phyloP scores from a whole-genome alignment of 2,797 vertebrate species.

The Enoplosus armatus region DNA sequence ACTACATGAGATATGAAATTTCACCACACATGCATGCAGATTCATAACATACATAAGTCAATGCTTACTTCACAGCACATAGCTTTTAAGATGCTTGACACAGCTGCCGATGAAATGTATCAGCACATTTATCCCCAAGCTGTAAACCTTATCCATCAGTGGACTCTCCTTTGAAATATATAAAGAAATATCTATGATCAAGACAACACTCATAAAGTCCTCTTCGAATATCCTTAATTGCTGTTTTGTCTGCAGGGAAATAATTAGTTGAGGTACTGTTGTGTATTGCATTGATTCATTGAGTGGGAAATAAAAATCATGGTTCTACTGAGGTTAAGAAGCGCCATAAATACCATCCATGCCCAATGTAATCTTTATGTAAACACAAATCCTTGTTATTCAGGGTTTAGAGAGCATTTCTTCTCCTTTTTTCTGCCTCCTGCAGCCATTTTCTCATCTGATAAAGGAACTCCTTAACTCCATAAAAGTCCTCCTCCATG shows the following conservation, averaged over 20 bases:
- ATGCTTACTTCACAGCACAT: background rate
- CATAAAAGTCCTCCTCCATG: background rate
- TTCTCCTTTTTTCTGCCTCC: background rate
- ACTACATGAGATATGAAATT: background rate
- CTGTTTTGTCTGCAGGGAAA: background rate
- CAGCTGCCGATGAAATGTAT: conserved; percentile 1
- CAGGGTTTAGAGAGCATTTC: background rate
- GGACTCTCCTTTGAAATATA: background rate
- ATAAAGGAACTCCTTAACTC: background rate
- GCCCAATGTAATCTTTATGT: background rate
- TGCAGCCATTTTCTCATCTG: conserved; percentile 1
- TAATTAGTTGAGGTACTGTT: conserved; percentile 1
- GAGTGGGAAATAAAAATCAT: conserved; percentile 12
- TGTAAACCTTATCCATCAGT: background rate
- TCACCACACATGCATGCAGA: background rate
- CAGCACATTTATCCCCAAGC: background rate
- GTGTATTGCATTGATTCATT: background rate
- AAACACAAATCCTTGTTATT: conserved; percentile 4
- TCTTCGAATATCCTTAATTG: background rate
- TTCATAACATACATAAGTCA: background rate
- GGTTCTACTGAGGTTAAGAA: background rate
- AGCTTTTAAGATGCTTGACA: conserved; percentile 7
- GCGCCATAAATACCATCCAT: background rate
- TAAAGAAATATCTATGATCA: background rate
- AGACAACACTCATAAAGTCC: background rate